Evolutionary conservation across 2,113 vertebrate species (phyloP), one percentile per base, ranked within the genome.

Genomic region (Saguinus midas): DNA sequence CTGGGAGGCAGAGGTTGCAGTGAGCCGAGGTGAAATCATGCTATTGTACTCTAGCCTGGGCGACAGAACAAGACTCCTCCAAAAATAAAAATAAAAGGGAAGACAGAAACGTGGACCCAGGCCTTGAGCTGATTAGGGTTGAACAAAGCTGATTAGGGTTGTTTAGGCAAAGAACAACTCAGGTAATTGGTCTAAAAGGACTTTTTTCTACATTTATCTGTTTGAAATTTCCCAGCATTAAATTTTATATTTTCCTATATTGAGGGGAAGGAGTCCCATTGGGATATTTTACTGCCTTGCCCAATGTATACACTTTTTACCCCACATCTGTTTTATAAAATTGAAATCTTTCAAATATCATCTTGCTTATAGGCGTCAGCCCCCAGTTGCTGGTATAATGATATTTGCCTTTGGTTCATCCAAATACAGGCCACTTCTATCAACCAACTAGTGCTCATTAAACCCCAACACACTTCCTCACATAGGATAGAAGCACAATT

Each of bases 41-140:
- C 52, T 52, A 17, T 52, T 52, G 52, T 52, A 17, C 0, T 52
- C 50, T 16, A 52, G 50, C 50, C 50, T 52, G 14, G 50, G 50
- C 14, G 0, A 52, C 50, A 52, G 50, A 52, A 52, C 50, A 14
- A 52, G 50, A 52, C 50, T 52, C 52, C 52, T 52, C 52, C 52
- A 52, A 17, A 17, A 52, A 52, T 40, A 52, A 50, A 13, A 50
- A 50, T 14, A 52, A 18, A 17, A 70, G 35, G 92, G 90, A 91
- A 85, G 97, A 72, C 57, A 95, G 90, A 92, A 94, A 37, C 93
- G 96, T 97, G 91, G 27, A 96, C 82, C 55, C 50, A 66, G 70
- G 95, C 61, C 90, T 95, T 95, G 82, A 81, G 76, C 68, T 96
- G 95, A 96, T 96, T 66, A 92, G 55, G 52, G 73, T 86, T 76